Conservation (phyloP, 2,888 invertebrate genomes). For the Dione juno region DNA sequence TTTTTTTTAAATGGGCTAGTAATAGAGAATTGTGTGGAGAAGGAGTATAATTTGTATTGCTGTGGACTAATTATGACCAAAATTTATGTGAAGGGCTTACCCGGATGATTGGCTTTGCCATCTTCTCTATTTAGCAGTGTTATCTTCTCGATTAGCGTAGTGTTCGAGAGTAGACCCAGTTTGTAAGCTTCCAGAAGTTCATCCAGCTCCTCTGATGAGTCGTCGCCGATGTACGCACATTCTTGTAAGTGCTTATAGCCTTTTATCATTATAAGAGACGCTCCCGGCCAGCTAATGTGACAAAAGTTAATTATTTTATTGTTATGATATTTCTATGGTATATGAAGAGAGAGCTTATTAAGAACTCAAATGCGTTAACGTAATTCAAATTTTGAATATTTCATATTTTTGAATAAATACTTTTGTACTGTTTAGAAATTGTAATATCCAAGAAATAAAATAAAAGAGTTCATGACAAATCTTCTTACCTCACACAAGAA, state of each 20-base stretch:
- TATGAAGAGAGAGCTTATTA: too few species aligned
- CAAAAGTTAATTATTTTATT: neutral
- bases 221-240: slow-evolving; percentile 91
- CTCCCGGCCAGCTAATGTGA: slow-evolving; percentile 87
- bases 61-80: too few species aligned
- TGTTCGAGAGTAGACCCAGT: slow-evolving; percentile 64
- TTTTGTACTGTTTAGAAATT: neutral
- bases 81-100: slow-evolving; percentile 52
- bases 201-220: slow-evolving; percentile 89
- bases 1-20: too few species aligned
- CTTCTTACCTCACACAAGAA: slow-evolving; percentile 87
- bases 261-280: slow-evolving; percentile 89
- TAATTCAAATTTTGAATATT: too few species aligned
- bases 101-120: slow-evolving; percentile 85
- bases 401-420: too few species aligned
- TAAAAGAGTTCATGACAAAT: slow-evolving; percentile 30
- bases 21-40: too few species aligned
- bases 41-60: too few species aligned
- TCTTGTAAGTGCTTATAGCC: slow-evolving; percentile 90
- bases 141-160: slow-evolving; percentile 64
- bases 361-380: too few species aligned
- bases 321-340: neutral
- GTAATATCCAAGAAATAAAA: neutral
- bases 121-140: slow-evolving; percentile 68
- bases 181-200: slow-evolving; percentile 82